Evolutionary conservation across 2,113 vertebrate species (phyloP).

Genomic region (Stomatorhinus ivindoensis): DNA sequence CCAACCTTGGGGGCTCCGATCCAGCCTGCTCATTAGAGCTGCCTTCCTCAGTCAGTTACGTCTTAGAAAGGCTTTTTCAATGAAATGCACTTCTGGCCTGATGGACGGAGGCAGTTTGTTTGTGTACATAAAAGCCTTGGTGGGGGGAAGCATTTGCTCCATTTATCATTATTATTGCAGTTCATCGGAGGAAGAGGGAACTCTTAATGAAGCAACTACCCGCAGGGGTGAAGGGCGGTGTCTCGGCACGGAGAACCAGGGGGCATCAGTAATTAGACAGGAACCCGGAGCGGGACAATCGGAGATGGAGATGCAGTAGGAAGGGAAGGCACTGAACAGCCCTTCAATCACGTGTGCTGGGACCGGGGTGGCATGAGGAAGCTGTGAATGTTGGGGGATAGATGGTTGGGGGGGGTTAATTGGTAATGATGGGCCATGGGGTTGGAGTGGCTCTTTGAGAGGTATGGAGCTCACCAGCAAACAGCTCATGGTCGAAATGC

Average conservation of each 20-base stretch:
- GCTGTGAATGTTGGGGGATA: neutral
- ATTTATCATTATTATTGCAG: constrained; percentile 2
- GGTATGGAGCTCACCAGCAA: neutral
- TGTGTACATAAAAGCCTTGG: constrained; percentile 27
- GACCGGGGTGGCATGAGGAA: neutral
- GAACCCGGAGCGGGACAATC: neutral
- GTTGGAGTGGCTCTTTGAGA: neutral
- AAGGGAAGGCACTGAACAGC: neutral
- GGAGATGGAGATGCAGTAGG: neutral
- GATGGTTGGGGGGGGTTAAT: neutral
- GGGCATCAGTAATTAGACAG: neutral
- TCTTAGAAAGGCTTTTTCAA: constrained; percentile 28
- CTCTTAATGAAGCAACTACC: constrained; percentile 2
- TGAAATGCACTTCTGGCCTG: constrained; percentile 32
- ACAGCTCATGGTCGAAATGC: neutral
- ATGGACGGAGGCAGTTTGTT: constrained; percentile 25
- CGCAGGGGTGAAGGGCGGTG: neutral
- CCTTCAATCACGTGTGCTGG: neutral
- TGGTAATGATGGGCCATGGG: neutral
- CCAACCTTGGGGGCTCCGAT: constrained; percentile 30
- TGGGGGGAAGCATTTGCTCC: neutral
- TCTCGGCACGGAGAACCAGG: neutral
- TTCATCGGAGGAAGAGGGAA: constrained; percentile 13
- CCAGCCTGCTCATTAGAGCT: constrained; percentile 37
- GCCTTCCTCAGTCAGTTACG: constrained; percentile 17